These are phyloP conservation scores for Poecilia wingei DNA, from an alignment of 2,797 vertebrate species.

Conservation along the genomic window DNA sequence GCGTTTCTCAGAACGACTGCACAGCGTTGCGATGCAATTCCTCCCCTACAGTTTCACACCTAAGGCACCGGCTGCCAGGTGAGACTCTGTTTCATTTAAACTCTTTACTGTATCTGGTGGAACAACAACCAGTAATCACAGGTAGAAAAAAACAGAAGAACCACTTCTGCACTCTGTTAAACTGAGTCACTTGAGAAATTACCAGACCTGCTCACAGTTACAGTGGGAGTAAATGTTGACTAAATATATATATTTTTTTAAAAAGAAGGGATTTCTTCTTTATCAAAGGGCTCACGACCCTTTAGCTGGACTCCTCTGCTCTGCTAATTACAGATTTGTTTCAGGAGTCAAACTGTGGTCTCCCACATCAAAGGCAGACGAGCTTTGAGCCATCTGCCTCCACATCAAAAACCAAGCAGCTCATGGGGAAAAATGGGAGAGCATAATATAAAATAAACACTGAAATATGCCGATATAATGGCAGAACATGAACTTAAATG, in stretches of 20 bases:
- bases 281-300: constrained; percentile 10
- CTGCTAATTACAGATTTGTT: neutral
- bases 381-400: neutral
- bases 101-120: constrained; percentile 35
- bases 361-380: neutral
- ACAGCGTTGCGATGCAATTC: constrained; percentile 13
- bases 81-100: constrained; percentile 19
- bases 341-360: constrained; percentile 1
- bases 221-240: constrained; percentile 28
- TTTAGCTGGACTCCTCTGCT: neutral
- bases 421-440: neutral
- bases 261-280: neutral
- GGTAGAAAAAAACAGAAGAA: constrained; percentile 39
- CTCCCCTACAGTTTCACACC: constrained; percentile 26
- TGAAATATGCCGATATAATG: neutral
- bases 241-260: neutral
- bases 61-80: neutral
- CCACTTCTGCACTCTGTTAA: constrained; percentile 26
- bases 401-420: constrained; percentile 1
- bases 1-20: constrained; percentile 2
- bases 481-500: neutral
- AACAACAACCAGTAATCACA: constrained; percentile 30
- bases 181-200: constrained; percentile 40
- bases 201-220: constrained; percentile 58
- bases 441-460: neutral